phyloP scores from a whole-genome alignment of 2,113 vertebrate species.

The Cromileptes altivelis region DNA sequence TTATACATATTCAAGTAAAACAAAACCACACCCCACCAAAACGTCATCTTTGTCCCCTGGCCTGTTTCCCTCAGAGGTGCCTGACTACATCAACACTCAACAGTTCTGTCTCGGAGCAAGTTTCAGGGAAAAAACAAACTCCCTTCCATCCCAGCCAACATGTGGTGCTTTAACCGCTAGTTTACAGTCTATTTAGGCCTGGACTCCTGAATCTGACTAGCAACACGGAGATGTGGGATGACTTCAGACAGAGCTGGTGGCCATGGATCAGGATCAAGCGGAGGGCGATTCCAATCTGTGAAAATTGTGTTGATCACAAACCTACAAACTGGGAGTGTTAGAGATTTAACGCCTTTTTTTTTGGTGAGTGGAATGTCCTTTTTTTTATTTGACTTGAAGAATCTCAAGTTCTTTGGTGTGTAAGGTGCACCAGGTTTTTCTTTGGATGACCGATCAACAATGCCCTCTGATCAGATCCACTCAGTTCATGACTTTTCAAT shows the following conservation, averaged over 20 bases:
- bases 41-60: conserved; percentile 34
- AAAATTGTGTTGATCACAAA: conserved; percentile 67
- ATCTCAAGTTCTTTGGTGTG: conserved; percentile 54
- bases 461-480: conserved; percentile 42
- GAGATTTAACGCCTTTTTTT: conserved; percentile 51
- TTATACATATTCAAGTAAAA: conserved; percentile 41
- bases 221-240: conserved; percentile 19
- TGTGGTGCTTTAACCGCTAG: conserved; percentile 69
- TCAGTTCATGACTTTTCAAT: conserved; percentile 50
- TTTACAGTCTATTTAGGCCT: conserved; percentile 72
- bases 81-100: conserved; percentile 46
- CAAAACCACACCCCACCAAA: conserved; percentile 6
- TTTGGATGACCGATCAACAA: conserved; percentile 33
- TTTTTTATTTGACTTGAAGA: conserved; percentile 71
- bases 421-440: conserved; percentile 32
- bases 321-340: conserved; percentile 34
- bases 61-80: conserved; percentile 47
- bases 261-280: conserved; percentile 29
- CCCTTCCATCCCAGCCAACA: conserved; percentile 53
- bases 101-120: conserved; percentile 50
- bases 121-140: conserved; percentile 52
- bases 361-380: conserved; percentile 68
- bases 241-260: conserved; percentile 27
- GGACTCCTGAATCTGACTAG: conserved; percentile 42
- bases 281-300: conserved; percentile 41